phyloP scores from a whole-genome alignment of 2,797 vertebrate species.

The Gymnopithys bicolor region DNA sequence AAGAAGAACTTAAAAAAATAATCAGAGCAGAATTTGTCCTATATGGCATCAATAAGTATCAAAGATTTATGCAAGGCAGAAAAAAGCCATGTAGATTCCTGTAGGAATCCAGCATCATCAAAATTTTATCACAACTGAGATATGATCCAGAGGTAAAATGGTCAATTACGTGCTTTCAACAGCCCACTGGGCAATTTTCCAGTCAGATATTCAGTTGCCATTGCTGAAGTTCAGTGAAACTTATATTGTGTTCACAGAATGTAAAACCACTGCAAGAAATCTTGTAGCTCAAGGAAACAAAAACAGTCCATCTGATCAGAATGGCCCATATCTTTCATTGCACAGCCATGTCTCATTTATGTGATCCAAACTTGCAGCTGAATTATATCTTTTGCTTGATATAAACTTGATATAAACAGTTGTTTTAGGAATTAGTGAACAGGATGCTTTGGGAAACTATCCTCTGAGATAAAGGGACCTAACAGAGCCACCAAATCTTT shows the following conservation, averaged over 20 bases:
- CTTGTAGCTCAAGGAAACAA: background rate
- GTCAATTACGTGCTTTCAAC: background rate
- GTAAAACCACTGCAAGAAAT: background rate
- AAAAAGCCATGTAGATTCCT: background rate
- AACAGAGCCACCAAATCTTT: background rate
- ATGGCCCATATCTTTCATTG: background rate
- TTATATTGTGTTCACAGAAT: background rate
- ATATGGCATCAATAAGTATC: background rate
- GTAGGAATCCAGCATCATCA: constrained; percentile 34
- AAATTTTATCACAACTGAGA: constrained; percentile 15
- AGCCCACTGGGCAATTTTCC: constrained; percentile 48
- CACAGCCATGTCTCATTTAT: background rate
- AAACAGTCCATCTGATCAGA: background rate
- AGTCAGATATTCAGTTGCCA: background rate
- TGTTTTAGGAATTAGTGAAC: background rate
- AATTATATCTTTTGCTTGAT: background rate
- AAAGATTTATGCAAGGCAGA: background rate
- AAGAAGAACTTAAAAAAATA: background rate
- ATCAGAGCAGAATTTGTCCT: background rate
- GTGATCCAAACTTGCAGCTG: background rate
- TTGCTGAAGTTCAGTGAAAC: background rate
- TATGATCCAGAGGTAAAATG: constrained; percentile 17
- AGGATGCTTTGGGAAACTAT: background rate
- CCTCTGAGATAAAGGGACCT: background rate
- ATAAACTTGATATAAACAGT: background rate